Percentiles rank a stretch among this genome's conserved stretches.
Evolutionary conservation across 2,888 invertebrate species (phyloP).

Genomic region (Malthinus flaveolus): DNA sequence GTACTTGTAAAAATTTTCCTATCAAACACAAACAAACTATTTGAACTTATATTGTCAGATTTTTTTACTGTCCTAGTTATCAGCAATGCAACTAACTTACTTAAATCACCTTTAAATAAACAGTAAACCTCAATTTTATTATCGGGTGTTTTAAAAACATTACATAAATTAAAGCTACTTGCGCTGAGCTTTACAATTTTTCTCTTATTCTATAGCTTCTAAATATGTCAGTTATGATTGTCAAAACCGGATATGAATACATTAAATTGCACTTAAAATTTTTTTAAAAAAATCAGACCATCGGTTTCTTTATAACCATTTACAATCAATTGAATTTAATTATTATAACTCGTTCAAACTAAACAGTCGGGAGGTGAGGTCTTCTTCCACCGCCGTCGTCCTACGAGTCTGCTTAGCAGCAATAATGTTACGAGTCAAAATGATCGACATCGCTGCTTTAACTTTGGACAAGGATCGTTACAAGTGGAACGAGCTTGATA

Average conservation of each 20-base stretch:
- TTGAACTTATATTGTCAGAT: constrained; percentile 15
- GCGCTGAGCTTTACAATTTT: constrained; percentile 5
- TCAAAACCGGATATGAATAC: not conserved
- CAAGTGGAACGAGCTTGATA: too few relatives aligned
- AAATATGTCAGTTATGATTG: not conserved
- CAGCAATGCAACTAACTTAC: constrained; percentile 9
- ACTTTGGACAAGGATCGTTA: too few relatives aligned
- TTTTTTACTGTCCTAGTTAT: constrained; percentile 10
- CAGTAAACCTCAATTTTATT: constrained; percentile 20
- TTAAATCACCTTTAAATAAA: constrained; percentile 14
- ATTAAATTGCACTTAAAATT: not conserved
- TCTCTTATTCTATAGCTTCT: not conserved
- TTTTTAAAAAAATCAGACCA: not conserved
- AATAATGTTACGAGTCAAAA: too few relatives aligned
- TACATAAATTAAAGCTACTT: constrained; percentile 5
- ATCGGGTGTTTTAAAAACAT: not conserved
- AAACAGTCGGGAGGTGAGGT: too few relatives aligned
- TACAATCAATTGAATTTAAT: too few relatives aligned
- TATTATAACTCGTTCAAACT: too few relatives aligned
- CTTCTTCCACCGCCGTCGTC: too few relatives aligned
- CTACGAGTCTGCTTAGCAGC: too few relatives aligned
- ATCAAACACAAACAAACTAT: constrained; percentile 18
- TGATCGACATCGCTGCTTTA: too few relatives aligned
- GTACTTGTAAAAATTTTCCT: not conserved
- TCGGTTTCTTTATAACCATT: too few relatives aligned